phyloP scores from a whole-genome alignment of 2,888 invertebrate species.

The Syritta pipiens region DNA sequence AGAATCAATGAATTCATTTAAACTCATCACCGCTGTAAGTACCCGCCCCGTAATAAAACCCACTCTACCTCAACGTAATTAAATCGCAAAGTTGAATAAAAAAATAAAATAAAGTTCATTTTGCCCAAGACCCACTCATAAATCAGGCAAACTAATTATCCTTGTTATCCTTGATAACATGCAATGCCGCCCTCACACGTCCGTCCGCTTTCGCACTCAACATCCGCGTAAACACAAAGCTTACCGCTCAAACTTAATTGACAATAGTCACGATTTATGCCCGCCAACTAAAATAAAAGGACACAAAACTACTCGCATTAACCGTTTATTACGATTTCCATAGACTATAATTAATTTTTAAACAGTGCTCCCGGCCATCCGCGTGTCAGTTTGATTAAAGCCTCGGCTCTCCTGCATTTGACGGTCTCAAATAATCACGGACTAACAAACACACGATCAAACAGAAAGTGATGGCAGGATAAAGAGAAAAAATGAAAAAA shows the following conservation, averaged over 20 bases:
- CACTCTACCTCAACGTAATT: not conserved
- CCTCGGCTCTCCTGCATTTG: no score
- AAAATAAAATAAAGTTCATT: not conserved
- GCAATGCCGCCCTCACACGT: no score
- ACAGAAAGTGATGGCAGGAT: conserved; percentile 3
- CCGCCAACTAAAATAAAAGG: not conserved
- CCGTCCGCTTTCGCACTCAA: no score
- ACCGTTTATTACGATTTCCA: conserved; percentile 3
- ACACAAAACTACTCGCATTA: not conserved
- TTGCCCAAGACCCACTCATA: conserved; percentile 10
- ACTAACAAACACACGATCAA: conserved; percentile 10
- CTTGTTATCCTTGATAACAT: conserved; percentile 51
- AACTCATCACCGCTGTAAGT: conserved; percentile 21
- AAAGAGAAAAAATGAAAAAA: conserved; percentile 5
- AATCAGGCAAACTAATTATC: conserved; percentile 38
- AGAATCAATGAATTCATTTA: conserved; percentile 23
- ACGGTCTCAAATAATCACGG: no score
- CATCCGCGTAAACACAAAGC: no score
- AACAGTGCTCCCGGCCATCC: no score
- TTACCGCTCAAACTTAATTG: conserved; percentile 35
- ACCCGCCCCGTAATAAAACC: not conserved
- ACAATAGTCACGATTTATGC: conserved; percentile 43
- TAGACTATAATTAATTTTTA: conserved; percentile 16
- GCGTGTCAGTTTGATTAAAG: not conserved
- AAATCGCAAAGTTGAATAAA: conserved; percentile 27